Evolutionary conservation across 2,888 invertebrate genomes (phyloP).

Genomic region (Netelia inedita): DNA sequence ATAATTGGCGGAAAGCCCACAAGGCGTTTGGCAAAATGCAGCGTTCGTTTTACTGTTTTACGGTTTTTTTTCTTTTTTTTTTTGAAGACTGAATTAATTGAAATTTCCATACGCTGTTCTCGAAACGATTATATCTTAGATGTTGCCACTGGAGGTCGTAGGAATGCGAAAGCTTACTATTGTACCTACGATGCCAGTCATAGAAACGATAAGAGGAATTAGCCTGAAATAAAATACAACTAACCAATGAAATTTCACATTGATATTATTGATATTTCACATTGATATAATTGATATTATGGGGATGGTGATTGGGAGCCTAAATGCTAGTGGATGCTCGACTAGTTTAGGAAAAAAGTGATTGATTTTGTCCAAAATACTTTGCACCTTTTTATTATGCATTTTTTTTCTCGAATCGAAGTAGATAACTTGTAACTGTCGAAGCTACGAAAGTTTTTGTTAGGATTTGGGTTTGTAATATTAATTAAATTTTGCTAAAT

Average conservation of each 20-base stretch:
- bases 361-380: no score
- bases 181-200: neutral
- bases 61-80: constrained; percentile 13
- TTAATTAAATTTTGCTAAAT: no score
- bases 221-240: constrained; percentile 41
- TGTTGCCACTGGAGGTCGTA: constrained; percentile 7
- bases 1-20: constrained; percentile 65
- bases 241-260: neutral
- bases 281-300: neutral
- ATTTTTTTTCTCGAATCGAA: no score
- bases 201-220: constrained; percentile 44
- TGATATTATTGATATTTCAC: no score
- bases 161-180: constrained; percentile 12
- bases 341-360: no score
- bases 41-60: neutral
- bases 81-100: constrained; percentile 53
- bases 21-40: constrained; percentile 7
- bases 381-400: no score
- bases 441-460: no score
- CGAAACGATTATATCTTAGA: constrained; percentile 40
- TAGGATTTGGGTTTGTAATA: no score
- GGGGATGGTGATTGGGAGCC: no score
- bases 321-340: no score
- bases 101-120: constrained; percentile 34
- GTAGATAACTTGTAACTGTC: no score